Base-by-base conservation (phyloP, 30 jellyfish, hydroid and myxozoan species). In the Mastigias papua region DNA sequence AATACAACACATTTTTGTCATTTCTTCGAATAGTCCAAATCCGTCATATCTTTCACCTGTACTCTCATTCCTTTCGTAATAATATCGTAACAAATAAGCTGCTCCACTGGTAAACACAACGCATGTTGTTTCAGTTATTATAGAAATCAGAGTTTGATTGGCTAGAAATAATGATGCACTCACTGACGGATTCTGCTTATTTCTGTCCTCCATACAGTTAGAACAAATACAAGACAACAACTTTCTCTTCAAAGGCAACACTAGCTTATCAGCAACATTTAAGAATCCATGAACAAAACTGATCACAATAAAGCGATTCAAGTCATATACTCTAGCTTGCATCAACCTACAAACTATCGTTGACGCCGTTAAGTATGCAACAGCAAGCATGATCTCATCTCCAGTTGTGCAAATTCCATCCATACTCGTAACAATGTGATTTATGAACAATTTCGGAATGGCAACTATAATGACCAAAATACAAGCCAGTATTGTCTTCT, bases 221-320 rank as follows among this genome's bases (percentile, higher is more conserved):
- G 13, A 42, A 42, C 54, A 42, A 21, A 69, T 32, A 7, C 50
- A 22, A 1, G 10, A 20, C 2, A 48, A 13, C 2, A 69, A 6
- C 25, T 72, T 34, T 11, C 61, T 46, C 68, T 58, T 66, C 58
- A 77, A 26, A 1, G 88, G 88, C 88, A 51, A 42, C 46, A 34
- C 28, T 20, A 77, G 88, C 31, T 77, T 77, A 26, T 77, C 88
- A 11, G 58, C 21, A 8, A 77, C 88, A 62, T 77, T 77, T 10
- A 77, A 67, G 65, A 57, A 11, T 27, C 88, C 78, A 51, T 77
- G 88, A 26, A 57, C 88, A 34, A 77, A 19, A 37, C 88, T 77
- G 88, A 77, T 77, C 33, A 57, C 25, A 1, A 58, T 62, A 65
- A 77, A 77, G 9, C 25, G 8, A 37, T 1, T 19, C 42, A 77